Evolutionary conservation across 2,797 vertebrate species (phyloP), one percentile per base, ranked within the genome.

Genomic region (Oceanodroma leucorhoa): DNA sequence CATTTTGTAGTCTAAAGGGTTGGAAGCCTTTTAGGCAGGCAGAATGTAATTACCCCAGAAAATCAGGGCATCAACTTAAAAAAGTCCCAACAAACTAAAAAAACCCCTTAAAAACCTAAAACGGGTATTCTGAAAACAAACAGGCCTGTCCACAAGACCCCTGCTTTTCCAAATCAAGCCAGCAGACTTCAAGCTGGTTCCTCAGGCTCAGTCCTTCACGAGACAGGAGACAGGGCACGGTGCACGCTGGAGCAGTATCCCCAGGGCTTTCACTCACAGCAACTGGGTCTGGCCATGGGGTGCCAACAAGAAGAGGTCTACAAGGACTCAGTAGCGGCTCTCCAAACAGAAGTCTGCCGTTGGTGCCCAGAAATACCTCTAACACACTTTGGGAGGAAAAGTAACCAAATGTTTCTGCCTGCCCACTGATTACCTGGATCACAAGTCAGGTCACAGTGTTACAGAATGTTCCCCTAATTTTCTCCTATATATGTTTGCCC

Each of bases 191-290:
- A 43, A 73, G 10, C 9, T 53, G 55, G 6, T 46, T 83, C 40
- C 48, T 64, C 36, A 57, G 53, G 18, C 27, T 61, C 58, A 53
- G 19, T 24, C 58, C 30, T 67, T 67, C 38, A 53, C 0, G 8
- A 21, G 34, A 30, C 1, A 2, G 34, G 36, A 87, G 29, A 34
- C 4, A 26, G 48, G 29, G n/a, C 24, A 65, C 0, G 2, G 15
- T 38, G n/a, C 7, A 26, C 0, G 1, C 41, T 86, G 24, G 13
- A 80, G 46, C 27, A 30, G 4, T 5, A 45, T 51, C 73, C 29
- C 26, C 62, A 71, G 23, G 50, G 70, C 32, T 89, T 67, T 51
- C 50, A 34, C 23, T 60, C 32, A 24, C 17, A 51, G 53, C 41
- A 76, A 1, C 21, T 30, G 48, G 23, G 58, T 26, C 50, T 6